Percentiles rank a stretch among this genome's conserved stretches.
Evolutionary conservation across 2,113 vertebrate species (phyloP).

Genomic region (Parotia lawesii): DNA sequence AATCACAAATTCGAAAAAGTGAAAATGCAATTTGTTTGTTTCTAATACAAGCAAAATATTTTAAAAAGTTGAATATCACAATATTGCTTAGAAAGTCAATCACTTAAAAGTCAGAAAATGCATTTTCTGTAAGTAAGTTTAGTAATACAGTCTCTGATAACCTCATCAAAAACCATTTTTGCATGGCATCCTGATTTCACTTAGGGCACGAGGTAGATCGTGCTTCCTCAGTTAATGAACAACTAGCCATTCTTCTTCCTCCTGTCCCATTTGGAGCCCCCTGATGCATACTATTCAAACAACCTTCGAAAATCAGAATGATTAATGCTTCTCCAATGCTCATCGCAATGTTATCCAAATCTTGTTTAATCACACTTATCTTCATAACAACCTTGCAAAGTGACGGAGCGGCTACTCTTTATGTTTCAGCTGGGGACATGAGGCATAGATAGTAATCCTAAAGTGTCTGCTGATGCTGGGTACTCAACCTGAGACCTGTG

Average conservation of each 20-base stretch:
- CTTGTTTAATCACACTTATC: conserved; percentile 40
- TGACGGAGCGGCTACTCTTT: neutral
- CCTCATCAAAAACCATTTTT: neutral
- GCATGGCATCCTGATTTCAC: neutral
- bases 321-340: conserved; percentile 24
- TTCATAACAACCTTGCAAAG: conserved; percentile 13
- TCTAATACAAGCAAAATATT: neutral
- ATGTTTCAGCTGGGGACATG: neutral
- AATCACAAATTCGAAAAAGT: neutral
- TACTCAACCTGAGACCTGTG: neutral
- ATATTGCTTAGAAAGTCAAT: neutral
- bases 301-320: conserved; percentile 1
- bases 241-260: neutral
- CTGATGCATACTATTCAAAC: neutral
- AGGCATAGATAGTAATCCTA: neutral
- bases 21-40: neutral
- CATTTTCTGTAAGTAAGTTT: neutral
- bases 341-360: neutral
- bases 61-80: neutral
- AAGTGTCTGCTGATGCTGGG: neutral
- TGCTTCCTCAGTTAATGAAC: neutral
- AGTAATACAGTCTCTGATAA: neutral
- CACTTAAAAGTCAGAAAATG: neutral
- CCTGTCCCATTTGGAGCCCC: neutral
- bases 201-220: neutral